Conservation (phyloP, 2,113 vertebrate species). For the Actenoides hombroni region DNA sequence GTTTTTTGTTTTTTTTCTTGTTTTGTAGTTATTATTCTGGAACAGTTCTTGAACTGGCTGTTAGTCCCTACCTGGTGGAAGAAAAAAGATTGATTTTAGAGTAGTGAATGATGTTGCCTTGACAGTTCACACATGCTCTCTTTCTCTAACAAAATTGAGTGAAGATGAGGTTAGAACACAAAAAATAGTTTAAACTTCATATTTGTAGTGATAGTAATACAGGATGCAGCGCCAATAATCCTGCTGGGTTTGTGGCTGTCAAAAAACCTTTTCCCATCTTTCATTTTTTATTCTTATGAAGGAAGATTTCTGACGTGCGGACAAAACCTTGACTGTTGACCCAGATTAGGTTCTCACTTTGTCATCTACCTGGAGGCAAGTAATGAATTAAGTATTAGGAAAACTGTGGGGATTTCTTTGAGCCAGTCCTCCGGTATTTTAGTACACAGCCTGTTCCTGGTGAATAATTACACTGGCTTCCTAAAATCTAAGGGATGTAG, state of each 20-base stretch:
- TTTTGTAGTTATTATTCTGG: background rate
- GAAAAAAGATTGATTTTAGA: background rate
- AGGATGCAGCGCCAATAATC: background rate
- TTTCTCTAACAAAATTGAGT: background rate
- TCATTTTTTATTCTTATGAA: background rate
- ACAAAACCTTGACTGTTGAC: background rate
- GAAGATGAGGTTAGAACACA: background rate
- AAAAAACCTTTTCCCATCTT: background rate
- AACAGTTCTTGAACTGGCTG: background rate
- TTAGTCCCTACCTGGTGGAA: background rate
- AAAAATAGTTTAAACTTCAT: background rate
- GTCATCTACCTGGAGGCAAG: background rate
- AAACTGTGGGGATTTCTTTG: background rate
- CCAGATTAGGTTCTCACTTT: background rate
- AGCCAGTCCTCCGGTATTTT: background rate
- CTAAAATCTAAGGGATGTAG: background rate
- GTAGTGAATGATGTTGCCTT: background rate
- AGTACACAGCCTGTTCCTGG: background rate
- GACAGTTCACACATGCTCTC: background rate
- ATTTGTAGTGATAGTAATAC: background rate
- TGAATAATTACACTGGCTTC: background rate
- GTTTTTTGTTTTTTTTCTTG: background rate
- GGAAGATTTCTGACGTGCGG: background rate
- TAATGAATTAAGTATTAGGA: background rate
- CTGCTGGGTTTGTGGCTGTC: background rate